Conservation (phyloP, 2,797 vertebrate genomes). For the Arvicola amphibius region DNA sequence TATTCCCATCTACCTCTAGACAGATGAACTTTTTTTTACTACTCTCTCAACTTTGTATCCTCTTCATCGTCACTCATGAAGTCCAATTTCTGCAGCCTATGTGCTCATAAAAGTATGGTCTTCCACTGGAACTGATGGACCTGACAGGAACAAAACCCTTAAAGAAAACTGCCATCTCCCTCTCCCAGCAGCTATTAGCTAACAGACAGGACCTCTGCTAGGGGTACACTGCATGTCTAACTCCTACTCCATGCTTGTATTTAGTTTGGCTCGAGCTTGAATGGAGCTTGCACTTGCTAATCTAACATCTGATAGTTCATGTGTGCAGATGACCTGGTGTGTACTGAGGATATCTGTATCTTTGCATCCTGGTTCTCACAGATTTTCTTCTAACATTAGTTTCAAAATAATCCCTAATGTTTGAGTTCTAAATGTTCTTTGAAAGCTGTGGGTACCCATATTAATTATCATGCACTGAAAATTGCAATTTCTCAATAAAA, state of each 20-base stretch:
- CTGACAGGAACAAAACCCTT: background rate
- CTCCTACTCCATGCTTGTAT: background rate
- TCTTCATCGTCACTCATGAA: background rate
- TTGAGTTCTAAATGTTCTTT: background rate
- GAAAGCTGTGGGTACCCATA: background rate
- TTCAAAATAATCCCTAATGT: background rate
- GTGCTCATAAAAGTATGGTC: background rate
- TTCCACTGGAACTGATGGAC: no score
- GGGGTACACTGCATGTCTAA: background rate
- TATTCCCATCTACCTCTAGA: background rate
- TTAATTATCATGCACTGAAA: background rate
- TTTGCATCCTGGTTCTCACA: background rate
- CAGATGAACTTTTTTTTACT: background rate
- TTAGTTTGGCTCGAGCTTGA: no score
- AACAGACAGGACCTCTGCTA: background rate
- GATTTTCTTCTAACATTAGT: background rate
- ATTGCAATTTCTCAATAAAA: background rate
- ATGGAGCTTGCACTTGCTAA: background rate
- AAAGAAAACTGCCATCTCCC: background rate
- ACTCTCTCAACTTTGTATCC: rapidly evolving
- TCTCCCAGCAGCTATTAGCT: background rate
- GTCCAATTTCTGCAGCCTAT: background rate
- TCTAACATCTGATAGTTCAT: no score
- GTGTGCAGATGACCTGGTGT: background rate
- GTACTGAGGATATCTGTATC: background rate